A percentile compares a stretch with the other conserved stretches of the same genome.
Evolutionary conservation across 1,140 invertebrate species (phyloP).

Genomic region (Marisa cornuarietis): DNA sequence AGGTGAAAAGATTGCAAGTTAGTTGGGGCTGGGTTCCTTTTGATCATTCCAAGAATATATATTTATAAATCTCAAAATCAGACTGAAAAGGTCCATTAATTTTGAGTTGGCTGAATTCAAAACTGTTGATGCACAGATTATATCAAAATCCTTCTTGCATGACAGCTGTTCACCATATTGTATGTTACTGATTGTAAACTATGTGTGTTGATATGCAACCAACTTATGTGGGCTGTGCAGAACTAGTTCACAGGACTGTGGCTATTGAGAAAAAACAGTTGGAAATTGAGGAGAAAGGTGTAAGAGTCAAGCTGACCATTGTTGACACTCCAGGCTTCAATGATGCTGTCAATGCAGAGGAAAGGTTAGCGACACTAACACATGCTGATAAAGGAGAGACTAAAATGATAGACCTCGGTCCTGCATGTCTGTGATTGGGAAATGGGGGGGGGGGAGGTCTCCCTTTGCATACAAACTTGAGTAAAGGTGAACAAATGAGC

Average conservation of each 20-base stretch:
- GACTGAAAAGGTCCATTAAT: not conserved
- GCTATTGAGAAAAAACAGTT: constrained; percentile 61
- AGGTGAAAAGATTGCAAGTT: too few relatives aligned
- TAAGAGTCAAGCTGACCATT: constrained; percentile 61
- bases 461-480: not conserved
- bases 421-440: not conserved
- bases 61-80: not conserved
- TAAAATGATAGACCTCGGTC: not conserved
- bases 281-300: constrained; percentile 65
- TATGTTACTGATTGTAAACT: too few relatives aligned
- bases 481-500: too few relatives aligned
- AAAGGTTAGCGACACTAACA: constrained; percentile 58
- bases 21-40: not conserved
- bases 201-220: too few relatives aligned
- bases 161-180: too few relatives aligned
- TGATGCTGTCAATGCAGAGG: constrained; percentile 65
- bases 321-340: constrained; percentile 66
- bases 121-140: too few relatives aligned
- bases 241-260: constrained; percentile 57
- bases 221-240: constrained; percentile 38
- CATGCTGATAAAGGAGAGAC: not conserved
- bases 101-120: not conserved
- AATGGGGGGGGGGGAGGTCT: not conserved
- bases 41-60: not conserved
- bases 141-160: not conserved